Percentiles rank a stretch among this genome's conserved stretches.
These are phyloP conservation scores for Drosophila pachea DNA, from an alignment of 1,140 invertebrate species.

Conservation along the genomic window DNA sequence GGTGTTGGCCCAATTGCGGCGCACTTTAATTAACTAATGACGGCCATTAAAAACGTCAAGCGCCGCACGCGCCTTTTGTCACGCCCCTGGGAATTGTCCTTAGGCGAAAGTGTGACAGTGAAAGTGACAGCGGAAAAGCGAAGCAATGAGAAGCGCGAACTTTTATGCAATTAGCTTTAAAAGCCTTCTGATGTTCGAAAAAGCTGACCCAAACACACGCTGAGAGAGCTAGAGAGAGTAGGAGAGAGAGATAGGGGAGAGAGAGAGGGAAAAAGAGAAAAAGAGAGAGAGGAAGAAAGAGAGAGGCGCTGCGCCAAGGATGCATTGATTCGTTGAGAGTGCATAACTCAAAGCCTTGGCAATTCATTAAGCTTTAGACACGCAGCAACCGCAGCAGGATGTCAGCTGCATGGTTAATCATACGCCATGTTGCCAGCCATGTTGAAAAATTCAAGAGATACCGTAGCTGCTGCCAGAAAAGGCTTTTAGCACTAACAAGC, in stretches of 20 bases:
- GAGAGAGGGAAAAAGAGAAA: no score
- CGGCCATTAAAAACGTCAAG: conserved; percentile 32
- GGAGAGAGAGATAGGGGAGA: no score
- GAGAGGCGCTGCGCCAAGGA: conserved; percentile 50
- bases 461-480: conserved; percentile 38
- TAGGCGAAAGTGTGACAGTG: conserved; percentile 22
- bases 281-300: no score
- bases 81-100: conserved; percentile 28
- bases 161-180: conserved; percentile 48
- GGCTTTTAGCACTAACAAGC: conserved; percentile 67
- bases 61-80: conserved; percentile 24
- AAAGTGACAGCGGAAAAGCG: conserved; percentile 1
- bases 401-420: conserved; percentile 70
- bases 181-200: conserved; percentile 64
- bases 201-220: conserved; percentile 6
- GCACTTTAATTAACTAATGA: conserved; percentile 45
- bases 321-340: conserved; percentile 25
- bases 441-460: conserved; percentile 55
- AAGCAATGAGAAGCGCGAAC: conserved; percentile 12
- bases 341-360: conserved; percentile 32
- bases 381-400: conserved; percentile 51
- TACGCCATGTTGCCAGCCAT: conserved; percentile 54
- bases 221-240: not conserved
- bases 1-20: conserved; percentile 9
- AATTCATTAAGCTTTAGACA: conserved; percentile 62